Percentiles rank a stretch among this genome's conserved stretches.
Conservation (phyloP, 2,888 invertebrate genomes). For the Coleophora deauratella region DNA sequence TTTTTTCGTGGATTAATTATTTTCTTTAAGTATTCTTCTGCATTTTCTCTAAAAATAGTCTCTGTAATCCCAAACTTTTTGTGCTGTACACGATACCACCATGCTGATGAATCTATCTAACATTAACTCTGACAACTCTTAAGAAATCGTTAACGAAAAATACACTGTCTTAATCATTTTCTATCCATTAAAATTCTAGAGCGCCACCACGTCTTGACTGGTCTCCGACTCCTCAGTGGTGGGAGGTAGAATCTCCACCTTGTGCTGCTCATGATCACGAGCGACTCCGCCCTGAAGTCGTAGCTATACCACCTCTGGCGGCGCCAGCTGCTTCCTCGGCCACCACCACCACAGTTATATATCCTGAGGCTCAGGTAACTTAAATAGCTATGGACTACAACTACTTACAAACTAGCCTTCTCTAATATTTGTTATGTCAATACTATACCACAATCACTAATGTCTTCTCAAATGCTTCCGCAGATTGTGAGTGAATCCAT, state of each 20-base stretch:
- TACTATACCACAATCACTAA: too few species aligned
- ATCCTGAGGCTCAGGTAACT: slow-evolving; percentile 90
- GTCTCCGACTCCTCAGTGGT: slow-evolving; percentile 70
- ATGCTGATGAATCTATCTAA: too few species aligned
- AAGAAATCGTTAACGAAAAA: too few species aligned
- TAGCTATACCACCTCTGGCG: slow-evolving; percentile 93
- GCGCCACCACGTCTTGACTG: slow-evolving; percentile 58
- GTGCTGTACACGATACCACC: too few species aligned
- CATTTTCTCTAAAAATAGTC: too few species aligned
- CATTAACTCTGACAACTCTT: too few species aligned
- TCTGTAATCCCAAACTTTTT: too few species aligned
- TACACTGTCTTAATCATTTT: too few species aligned
- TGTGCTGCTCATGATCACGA: slow-evolving; percentile 93
- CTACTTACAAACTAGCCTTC: too few species aligned
- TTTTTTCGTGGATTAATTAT: too few species aligned
- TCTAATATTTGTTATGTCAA: too few species aligned
- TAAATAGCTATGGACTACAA: neutral
- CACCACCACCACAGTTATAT: slow-evolving; percentile 87
- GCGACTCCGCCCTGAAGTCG: slow-evolving; percentile 86
- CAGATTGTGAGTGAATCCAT: slow-evolving; percentile 98
- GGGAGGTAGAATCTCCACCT: slow-evolving; percentile 71
- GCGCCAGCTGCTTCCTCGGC: slow-evolving; percentile 93
- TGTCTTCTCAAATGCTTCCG: slow-evolving; percentile 12
- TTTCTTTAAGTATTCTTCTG: too few species aligned
- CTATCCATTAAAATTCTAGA: slow-evolving; percentile 24